Conservation (phyloP, 1,140 invertebrate species). For the Aleiodes sp. region DNA sequence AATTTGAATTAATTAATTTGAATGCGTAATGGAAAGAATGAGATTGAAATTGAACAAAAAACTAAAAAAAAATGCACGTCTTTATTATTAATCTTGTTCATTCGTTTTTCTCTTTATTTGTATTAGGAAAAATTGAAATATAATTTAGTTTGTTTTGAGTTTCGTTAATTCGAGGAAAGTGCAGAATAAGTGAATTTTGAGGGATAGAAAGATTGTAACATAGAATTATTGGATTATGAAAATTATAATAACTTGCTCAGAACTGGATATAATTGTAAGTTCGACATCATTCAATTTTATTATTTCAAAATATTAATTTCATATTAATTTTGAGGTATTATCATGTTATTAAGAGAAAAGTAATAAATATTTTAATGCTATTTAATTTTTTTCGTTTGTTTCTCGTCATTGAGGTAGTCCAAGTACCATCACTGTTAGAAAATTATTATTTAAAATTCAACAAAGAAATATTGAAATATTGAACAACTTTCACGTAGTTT, state of each 20-base stretch:
- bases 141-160: not conserved
- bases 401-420: too few relatives aligned
- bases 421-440: not conserved
- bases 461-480: too few relatives aligned
- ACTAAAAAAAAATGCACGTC: too few relatives aligned
- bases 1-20: too few relatives aligned
- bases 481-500: too few relatives aligned
- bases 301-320: constrained; percentile 40
- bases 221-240: constrained; percentile 38
- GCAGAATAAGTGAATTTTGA: not conserved
- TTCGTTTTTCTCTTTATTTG: too few relatives aligned
- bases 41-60: not conserved
- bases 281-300: constrained; percentile 41
- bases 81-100: too few relatives aligned
- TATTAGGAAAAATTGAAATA: too few relatives aligned
- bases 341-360: constrained; percentile 43
- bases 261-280: constrained; percentile 48
- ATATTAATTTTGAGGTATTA: constrained; percentile 40
- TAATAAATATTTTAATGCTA: constrained; percentile 53
- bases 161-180: not conserved
- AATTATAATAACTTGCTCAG: constrained; percentile 54
- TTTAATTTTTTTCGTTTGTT: not conserved
- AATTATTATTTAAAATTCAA: too few relatives aligned
- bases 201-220: constrained; percentile 41
- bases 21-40: constrained; percentile 12